Conservation (phyloP, 2,888 invertebrate genomes). For the Meandrusa payeni region DNA sequence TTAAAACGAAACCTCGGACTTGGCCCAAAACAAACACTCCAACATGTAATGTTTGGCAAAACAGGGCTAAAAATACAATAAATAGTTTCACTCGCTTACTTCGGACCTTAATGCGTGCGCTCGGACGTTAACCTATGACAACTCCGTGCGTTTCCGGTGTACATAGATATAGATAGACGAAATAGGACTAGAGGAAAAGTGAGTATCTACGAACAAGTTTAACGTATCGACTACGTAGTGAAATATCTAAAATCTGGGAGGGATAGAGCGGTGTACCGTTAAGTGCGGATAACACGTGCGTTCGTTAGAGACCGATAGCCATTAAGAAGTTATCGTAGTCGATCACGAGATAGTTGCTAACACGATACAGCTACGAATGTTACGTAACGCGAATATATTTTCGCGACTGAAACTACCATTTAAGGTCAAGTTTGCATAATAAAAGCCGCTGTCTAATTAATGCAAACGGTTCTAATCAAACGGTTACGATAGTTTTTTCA, state of each 20-base stretch:
- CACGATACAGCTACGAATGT: conserved; percentile 9
- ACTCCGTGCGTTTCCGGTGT: too few species aligned
- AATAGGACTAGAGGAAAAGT: conserved; percentile 47
- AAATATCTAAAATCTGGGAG: too few species aligned
- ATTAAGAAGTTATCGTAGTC: conserved; percentile 40
- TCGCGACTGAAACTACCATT: not conserved
- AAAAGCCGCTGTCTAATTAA: not conserved
- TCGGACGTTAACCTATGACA: too few species aligned
- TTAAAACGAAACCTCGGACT: too few species aligned
- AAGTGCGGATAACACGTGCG: conserved; percentile 55
- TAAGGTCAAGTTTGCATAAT: not conserved
- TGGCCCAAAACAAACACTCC: too few species aligned
- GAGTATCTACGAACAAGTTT: conserved; percentile 47
- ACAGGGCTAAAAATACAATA: too few species aligned
- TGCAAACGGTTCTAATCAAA: not conserved
- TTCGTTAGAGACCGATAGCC: conserved; percentile 56
- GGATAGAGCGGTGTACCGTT: conserved; percentile 55
- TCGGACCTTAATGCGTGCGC: too few species aligned
- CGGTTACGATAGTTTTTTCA: too few species aligned
- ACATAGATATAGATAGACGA: too few species aligned
- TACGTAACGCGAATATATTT: conserved; percentile 1
- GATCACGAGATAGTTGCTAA: conserved; percentile 29
- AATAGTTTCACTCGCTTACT: too few species aligned
- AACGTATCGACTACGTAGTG: conserved; percentile 50
- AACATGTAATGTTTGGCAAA: too few species aligned